phyloP scores from a whole-genome alignment of 2,113 vertebrate genomes.

The Bungarus multicinctus region DNA sequence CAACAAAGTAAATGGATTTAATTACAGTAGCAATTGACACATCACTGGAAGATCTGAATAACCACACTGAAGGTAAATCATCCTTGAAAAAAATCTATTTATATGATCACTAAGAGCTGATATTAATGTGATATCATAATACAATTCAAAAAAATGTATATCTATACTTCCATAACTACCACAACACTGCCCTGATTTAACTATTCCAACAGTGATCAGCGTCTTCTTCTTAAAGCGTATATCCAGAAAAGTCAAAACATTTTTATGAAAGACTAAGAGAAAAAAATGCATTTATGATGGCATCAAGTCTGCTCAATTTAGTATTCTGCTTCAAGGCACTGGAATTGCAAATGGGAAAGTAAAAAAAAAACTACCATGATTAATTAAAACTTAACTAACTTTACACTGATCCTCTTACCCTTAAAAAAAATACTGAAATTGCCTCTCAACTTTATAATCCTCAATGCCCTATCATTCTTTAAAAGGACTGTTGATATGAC shows the following conservation, averaged over 20 bases:
- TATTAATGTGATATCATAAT: background rate
- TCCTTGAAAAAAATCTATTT: background rate
- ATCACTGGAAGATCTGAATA: background rate
- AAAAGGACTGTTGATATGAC: background rate
- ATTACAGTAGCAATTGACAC: background rate
- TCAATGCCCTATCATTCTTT: too few relatives aligned
- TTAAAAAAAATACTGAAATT: background rate
- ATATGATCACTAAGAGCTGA: background rate
- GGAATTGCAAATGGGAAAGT: background rate
- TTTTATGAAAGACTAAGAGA: background rate
- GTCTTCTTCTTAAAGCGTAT: background rate
- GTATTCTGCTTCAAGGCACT: background rate
- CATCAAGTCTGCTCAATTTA: conserved; percentile 51
- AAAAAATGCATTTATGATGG: conserved; percentile 42
- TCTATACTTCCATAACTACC: too few relatives aligned
- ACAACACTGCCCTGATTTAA: background rate
- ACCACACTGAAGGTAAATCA: background rate
- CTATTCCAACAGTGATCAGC: background rate
- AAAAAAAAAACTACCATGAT: background rate
- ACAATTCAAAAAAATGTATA: accelerated
- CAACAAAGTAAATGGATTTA: background rate
- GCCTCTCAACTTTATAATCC: background rate
- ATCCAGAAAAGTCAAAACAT: background rate
- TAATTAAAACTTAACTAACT: background rate
- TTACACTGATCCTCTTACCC: background rate